A percentile compares a stretch with the other conserved stretches of the same genome.
Conservation (phyloP, 2,797 vertebrate species). For the Ctenopoma kingsleyae region DNA sequence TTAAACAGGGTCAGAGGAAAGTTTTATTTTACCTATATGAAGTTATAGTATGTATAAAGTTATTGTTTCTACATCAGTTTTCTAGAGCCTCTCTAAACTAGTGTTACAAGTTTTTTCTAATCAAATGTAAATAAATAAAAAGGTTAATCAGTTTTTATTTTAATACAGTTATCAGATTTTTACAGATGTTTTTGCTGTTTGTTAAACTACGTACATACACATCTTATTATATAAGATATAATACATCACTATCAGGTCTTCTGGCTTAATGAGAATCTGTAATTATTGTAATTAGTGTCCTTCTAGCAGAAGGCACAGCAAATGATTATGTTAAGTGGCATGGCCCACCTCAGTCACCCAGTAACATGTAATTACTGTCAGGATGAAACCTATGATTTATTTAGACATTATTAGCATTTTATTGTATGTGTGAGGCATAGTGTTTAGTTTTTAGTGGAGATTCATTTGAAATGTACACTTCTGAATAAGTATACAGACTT, state of each 20-base stretch:
- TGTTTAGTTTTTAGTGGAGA: background rate
- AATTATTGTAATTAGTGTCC: slow-evolving; percentile 16
- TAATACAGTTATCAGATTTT: background rate
- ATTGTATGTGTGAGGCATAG: background rate
- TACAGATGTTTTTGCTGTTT: background rate
- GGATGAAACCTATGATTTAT: slow-evolving; percentile 28
- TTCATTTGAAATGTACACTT: background rate
- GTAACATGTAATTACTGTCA: slow-evolving; percentile 36
- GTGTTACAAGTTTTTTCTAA: background rate
- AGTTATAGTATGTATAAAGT: background rate
- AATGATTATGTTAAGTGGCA: slow-evolving; percentile 24
- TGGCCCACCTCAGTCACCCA: slow-evolving; percentile 14
- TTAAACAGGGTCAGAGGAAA: too few species aligned
- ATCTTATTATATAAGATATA: background rate
- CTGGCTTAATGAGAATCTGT: slow-evolving; percentile 4
- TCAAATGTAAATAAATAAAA: background rate
- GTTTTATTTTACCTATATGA: background rate
- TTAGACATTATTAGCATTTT: background rate
- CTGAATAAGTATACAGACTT: background rate
- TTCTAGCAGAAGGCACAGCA: slow-evolving; percentile 13
- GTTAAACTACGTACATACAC: background rate
- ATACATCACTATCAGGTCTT: background rate
- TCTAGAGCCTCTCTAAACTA: background rate
- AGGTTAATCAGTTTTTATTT: background rate
- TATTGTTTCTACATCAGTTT: background rate